phyloP scores from a whole-genome alignment of 2,113 vertebrate species.

The Pogonocichla stellata region DNA sequence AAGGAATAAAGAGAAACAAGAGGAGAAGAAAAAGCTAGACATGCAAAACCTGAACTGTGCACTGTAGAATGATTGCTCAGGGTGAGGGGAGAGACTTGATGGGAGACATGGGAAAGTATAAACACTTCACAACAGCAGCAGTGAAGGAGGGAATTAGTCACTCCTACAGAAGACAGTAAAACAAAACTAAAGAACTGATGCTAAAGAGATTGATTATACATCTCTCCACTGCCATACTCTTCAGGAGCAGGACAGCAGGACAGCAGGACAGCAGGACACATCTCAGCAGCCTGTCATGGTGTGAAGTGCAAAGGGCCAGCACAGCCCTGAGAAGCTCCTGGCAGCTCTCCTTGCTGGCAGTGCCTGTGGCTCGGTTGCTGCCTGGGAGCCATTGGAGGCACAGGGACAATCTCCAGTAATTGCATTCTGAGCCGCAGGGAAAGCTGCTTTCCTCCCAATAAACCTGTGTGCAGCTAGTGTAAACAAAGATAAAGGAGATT shows the following conservation, averaged over 20 bases:
- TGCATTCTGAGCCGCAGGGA: background rate
- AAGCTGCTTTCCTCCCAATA: constrained; percentile 3
- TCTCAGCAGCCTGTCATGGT: background rate
- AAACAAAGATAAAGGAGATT: constrained; percentile 19
- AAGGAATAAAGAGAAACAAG: background rate
- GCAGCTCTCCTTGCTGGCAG: background rate
- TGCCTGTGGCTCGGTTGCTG: background rate
- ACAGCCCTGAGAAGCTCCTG: background rate
- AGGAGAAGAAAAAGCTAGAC: background rate
- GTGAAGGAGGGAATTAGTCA: background rate
- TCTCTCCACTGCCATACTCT: background rate
- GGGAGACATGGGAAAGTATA: background rate
- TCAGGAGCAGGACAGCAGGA: background rate
- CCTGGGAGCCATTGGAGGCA: background rate
- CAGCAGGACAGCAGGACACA: background rate
- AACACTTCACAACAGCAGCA: background rate
- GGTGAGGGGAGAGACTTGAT: background rate
- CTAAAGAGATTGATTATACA: background rate
- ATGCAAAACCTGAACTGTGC: background rate
- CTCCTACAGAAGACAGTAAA: background rate
- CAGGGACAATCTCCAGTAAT: background rate
- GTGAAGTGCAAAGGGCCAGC: rapidly evolving
- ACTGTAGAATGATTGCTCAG: background rate
- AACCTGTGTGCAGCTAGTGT: background rate
- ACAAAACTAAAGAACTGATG: background rate